Evolutionary conservation across 2,888 invertebrate species (phyloP).

Genomic region (Synergus gifuensis): DNA sequence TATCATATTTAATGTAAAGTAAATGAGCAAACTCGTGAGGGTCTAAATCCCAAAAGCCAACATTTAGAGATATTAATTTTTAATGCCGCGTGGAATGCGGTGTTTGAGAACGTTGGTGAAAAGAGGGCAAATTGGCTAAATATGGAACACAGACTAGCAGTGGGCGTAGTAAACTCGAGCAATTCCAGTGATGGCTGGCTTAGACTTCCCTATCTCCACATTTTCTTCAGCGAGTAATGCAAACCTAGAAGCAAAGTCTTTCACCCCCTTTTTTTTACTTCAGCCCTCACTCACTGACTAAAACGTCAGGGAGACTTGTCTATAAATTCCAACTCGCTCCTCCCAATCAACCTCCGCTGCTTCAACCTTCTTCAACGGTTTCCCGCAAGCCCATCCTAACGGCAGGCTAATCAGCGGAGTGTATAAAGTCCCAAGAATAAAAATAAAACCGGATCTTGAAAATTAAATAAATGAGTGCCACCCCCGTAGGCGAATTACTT

Average conservation of each 20-base stretch:
- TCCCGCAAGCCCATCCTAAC: constrained; percentile 54
- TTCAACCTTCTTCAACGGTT: constrained; percentile 47
- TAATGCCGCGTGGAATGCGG: constrained; percentile 1
- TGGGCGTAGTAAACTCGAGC: constrained; percentile 60
- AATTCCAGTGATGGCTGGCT: constrained; percentile 75
- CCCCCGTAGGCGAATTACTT: constrained; percentile 45
- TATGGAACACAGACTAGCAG: constrained; percentile 40
- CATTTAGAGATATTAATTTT: constrained; percentile 15
- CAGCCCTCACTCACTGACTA: constrained; percentile 57
- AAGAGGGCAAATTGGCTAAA: constrained; percentile 16
- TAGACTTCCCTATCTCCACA: constrained; percentile 66
- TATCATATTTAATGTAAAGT: not conserved
- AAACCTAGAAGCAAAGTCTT: constrained; percentile 52
- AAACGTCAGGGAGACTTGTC: constrained; percentile 43
- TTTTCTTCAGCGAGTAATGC: constrained; percentile 64
- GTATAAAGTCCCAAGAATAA: constrained; percentile 67
- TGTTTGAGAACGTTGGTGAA: not conserved
- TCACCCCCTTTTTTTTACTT: constrained; percentile 56
- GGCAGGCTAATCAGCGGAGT: constrained; percentile 70
- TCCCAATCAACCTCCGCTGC: constrained; percentile 48
- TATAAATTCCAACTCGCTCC: constrained; percentile 40
- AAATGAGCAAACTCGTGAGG: not conserved
- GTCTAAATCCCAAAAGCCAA: not conserved
- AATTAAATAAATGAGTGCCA: constrained; percentile 70
- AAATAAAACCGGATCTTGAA: constrained; percentile 68